phyloP scores from a whole-genome alignment of 2,113 vertebrate genomes.

The Pluvialis apricaria region DNA sequence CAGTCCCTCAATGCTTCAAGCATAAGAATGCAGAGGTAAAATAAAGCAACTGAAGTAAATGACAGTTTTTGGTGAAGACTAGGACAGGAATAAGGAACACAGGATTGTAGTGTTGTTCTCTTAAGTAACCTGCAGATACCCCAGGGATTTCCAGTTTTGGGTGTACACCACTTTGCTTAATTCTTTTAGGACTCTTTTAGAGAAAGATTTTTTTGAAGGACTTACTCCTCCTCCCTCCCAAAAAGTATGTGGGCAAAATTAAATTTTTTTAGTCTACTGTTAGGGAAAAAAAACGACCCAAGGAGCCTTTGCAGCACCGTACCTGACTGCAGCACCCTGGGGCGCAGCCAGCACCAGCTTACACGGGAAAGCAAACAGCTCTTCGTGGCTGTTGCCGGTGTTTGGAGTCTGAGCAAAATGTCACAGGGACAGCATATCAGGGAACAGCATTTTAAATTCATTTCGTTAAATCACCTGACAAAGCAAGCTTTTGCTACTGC shows the following conservation, averaged over 20 bases:
- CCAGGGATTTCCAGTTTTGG: neutral
- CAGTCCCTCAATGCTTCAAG: neutral
- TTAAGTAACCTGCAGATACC: neutral
- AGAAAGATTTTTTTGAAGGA: neutral
- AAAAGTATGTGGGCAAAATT: neutral
- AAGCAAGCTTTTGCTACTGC: neutral
- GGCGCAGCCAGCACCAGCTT: neutral
- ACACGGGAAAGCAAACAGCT: neutral
- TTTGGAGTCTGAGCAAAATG: neutral
- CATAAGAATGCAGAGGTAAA: neutral
- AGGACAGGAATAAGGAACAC: neutral
- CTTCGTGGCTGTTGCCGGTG: neutral
- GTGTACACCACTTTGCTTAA: neutral
- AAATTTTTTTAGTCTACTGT: neutral
- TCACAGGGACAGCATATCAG: neutral
- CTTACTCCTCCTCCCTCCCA: neutral
- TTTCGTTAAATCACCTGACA: neutral
- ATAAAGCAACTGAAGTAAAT: neutral
- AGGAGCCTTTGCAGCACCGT: neutral
- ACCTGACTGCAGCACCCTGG: neutral
- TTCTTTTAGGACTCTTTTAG: neutral
- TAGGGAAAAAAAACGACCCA: neutral
- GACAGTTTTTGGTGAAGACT: neutral
- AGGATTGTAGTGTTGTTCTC: neutral
- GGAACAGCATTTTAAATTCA: neutral